Base-by-base conservation (phyloP, 2,113 vertebrate species). In the Rhizomys pruinosus region DNA sequence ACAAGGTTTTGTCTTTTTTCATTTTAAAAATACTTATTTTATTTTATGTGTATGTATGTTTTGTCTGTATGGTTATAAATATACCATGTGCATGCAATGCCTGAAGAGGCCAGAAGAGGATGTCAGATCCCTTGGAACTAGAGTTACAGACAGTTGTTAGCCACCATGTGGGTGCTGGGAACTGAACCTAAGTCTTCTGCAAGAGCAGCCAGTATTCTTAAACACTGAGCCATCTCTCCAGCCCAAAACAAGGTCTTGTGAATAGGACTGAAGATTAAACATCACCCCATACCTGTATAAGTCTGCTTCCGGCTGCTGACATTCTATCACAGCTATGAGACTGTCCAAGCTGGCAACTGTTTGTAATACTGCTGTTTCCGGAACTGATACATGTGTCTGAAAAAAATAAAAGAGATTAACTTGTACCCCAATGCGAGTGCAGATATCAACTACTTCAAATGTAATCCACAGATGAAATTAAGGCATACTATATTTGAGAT, bases 301-400 rank as follows among this genome's bases (percentile, higher is more conserved):
- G 96, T 99, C 99, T 59, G 99, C 98, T 94, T 99, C 99, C 39
- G 99, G 99, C 95, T 99, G 99, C 91, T 99, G 99, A 96, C 99
- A 99, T 97, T 99, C 99, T 97, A 99, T 98, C 92, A 99, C 99
- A 73, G 99, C 99, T 92, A 98, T 97, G 72, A 99, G 98, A 78
- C 98, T 98, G 96, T 99, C 99, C 97, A 99, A 98, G 73, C 98
- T 98, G 96, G 98, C 98, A 97, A 99, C 99, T 0, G 99, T 99
- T 95, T 99, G 99, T 96, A 99, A 99, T 92, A 99, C 98, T 64
- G 99, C 98, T 44, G 99, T 99, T 98, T 99, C 99, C 76, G 99
- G 98, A 93, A 99, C 99, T 27, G 99, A 98, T 95, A 97, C 97
- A 29, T 99, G 99, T 1, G 99, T 99, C 99, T 99, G 95, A 29